Evolutionary conservation across 53 echinoderm and acorn worm genomes (phyloP), one percentile per base, ranked within the genome.

Genomic region (Actinopyga echinites): DNA sequence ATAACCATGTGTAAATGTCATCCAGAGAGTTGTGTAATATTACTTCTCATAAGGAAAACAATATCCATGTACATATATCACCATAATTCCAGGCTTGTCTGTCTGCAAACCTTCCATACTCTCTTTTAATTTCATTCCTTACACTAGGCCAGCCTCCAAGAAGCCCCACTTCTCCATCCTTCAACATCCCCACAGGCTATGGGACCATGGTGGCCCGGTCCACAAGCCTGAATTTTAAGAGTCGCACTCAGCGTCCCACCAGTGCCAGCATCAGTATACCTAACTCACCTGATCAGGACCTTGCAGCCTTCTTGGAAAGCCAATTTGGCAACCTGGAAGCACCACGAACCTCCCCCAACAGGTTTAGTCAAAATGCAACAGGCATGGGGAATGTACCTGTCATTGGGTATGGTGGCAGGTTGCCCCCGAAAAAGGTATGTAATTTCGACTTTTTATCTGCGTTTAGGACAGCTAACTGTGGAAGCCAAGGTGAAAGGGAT

Each of bases 301-400:
- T 93, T 62, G 89, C 87, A 5, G 85, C 91, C 25, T 84, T 93
- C 58, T 57, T 95, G 37, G 93, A 93, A 68, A 89, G 81, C 52
- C 83, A 91, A 37, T 89, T 90, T 19, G 86, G 89, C 57, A 93
- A 91, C 69, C 89, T 91, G 82, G 69, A 91, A 9, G 59, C 93
- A 67, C 79, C 81, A 11, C 64, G 75, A 28, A 79, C 91, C 8
- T 91, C 90, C 8, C 91, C 83, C 10, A 86, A 69, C 31, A 74
- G 83, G 38, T 73, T 69, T 19, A 85, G 81, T 57, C 79, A 84
- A 58, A 52, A 83, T 25, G 90, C 83, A n/a, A 97, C 97, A 0
- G 97, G 97, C 17, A 97, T 97, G 97, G 97, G 97, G 0, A 97
- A 97, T 56, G 97, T 97, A 29, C 97, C 97, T 0, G 97, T 97